Evolutionary conservation across 2,113 vertebrate genomes (phyloP).

Genomic region (Stigmatopora argus): DNA sequence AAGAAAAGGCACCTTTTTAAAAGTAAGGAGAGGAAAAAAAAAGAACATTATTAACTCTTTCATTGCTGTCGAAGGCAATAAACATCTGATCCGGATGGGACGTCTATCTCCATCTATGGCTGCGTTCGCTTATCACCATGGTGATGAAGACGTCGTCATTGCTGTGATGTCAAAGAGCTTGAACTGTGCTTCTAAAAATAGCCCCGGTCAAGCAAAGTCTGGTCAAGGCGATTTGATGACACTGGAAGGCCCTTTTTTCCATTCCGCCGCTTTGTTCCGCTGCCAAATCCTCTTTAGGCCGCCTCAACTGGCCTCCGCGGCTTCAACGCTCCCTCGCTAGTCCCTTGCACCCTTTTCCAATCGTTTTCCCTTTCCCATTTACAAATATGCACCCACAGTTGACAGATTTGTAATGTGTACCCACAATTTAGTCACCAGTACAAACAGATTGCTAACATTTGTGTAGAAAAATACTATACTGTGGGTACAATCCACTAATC

Average conservation of each 20-base stretch:
- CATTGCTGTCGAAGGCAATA: no score
- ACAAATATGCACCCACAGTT: no score
- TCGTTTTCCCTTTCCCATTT: slow-evolving; percentile 22
- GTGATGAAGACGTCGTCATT: neutral
- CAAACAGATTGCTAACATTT: no score
- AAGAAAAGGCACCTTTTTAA: no score
- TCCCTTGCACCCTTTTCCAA: slow-evolving; percentile 4
- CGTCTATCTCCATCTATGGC: no score
- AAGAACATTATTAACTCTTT: no score
- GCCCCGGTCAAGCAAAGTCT: neutral
- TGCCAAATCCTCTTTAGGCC: slow-evolving; percentile 48
- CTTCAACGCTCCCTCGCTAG: neutral
- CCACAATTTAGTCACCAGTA: no score
- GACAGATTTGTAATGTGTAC: no score
- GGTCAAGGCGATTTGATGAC: slow-evolving; percentile 17
- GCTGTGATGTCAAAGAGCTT: slow-evolving; percentile 9
- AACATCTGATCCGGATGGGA: no score
- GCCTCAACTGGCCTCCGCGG: slow-evolving; percentile 7
- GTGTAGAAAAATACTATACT: no score
- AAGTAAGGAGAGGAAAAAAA: no score
- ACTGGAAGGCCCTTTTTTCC: slow-evolving; percentile 16
- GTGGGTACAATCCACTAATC: no score
- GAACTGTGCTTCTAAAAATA: slow-evolving; percentile 15
- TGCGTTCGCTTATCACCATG: neutral
- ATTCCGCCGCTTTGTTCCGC: slow-evolving; percentile 5